Conservation (phyloP, 2,888 invertebrate species). For the Trichogramma dendrolimi region DNA sequence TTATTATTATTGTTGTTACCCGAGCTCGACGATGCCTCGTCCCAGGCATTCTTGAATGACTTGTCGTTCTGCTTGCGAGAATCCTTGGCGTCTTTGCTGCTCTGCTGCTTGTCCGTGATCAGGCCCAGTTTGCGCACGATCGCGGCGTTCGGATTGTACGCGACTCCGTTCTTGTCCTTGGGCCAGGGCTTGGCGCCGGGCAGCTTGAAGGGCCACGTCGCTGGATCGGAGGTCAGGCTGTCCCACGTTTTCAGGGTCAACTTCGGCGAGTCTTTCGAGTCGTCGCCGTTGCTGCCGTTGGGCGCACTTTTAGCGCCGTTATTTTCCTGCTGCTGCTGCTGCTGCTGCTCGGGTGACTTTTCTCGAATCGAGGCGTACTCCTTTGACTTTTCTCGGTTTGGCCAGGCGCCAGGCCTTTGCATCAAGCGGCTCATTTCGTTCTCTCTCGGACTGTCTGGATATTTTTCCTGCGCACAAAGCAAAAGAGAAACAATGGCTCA, state of each 20-base stretch:
- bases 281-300: conserved; percentile 16
- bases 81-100: conserved; percentile 8
- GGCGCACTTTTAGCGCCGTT: conserved; percentile 19
- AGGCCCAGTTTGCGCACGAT: conserved; percentile 44
- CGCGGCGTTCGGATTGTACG: conserved; percentile 47
- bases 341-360: conserved; percentile 16
- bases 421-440: conserved; percentile 17
- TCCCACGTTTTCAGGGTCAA: conserved; percentile 44
- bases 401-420: conserved; percentile 23
- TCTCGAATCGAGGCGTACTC: conserved; percentile 20
- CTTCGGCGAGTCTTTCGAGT: conserved; percentile 33
- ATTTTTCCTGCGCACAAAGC: conserved; percentile 7
- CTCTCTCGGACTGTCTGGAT: conserved; percentile 24
- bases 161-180: conserved; percentile 45
- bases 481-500: no score
- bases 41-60: not conserved
- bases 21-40: not conserved
- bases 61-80: conserved; percentile 14
- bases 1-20: conserved; percentile 3
- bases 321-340: not conserved
- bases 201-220: conserved; percentile 47
- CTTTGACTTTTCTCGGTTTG: conserved; percentile 18
- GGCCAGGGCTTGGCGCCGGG: conserved; percentile 47
- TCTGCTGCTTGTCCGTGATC: conserved; percentile 33
- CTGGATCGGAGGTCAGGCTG: conserved; percentile 45